Conservation (phyloP, 2,888 invertebrate genomes). For the Phaedon cochleariae region DNA sequence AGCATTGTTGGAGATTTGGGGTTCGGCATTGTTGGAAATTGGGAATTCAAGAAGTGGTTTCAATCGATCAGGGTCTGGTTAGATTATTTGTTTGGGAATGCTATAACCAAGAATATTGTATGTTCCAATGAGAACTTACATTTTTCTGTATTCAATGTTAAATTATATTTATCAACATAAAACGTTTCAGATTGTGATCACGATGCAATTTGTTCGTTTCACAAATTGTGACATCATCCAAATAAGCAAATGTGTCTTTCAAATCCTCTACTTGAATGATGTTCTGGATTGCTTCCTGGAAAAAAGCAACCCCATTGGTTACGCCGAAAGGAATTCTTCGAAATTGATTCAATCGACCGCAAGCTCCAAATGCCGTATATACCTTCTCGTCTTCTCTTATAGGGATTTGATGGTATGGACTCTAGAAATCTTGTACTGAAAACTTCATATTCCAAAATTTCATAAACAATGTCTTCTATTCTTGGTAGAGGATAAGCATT, state of each 20-base stretch:
- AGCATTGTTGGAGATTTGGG: background rate
- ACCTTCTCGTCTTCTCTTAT: background rate
- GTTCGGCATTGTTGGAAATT: no score
- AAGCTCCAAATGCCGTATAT: background rate
- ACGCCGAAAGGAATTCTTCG: no score
- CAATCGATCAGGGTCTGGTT: background rate
- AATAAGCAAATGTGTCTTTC: background rate
- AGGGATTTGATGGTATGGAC: background rate
- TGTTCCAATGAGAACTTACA: background rate
- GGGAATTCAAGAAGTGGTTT: background rate
- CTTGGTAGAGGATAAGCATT: background rate
- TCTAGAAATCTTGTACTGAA: no score
- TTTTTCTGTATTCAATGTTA: background rate
- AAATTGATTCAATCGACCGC: background rate
- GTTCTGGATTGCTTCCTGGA: background rate
- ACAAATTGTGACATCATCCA: background rate
- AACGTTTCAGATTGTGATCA: background rate
- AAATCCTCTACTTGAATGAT: background rate
- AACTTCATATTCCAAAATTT: no score
- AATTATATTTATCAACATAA: background rate
- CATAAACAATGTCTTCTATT: background rate
- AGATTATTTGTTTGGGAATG: background rate
- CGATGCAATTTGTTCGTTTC: background rate
- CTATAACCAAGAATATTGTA: background rate
- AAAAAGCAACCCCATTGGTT: background rate